Percentiles rank a stretch among this genome's conserved stretches.
These are phyloP conservation scores for Berghia stephanieae DNA, from an alignment of 1,140 invertebrate genomes.

Conservation along the genomic window DNA sequence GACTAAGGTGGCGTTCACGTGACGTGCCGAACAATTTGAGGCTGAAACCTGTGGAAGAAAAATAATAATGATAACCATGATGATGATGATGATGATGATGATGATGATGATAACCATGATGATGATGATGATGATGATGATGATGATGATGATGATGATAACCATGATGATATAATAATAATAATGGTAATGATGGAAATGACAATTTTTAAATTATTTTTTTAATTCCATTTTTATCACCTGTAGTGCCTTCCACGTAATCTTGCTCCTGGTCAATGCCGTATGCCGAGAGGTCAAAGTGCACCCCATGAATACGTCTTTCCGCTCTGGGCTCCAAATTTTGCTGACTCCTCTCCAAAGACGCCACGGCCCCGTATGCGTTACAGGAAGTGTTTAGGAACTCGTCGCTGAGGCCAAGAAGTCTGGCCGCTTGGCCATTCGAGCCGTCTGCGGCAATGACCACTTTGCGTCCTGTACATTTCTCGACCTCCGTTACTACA, in stretches of 20 bases:
- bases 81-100: too few relatives aligned
- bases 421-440: slow-evolving; percentile 47
- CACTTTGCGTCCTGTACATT: slow-evolving; percentile 46
- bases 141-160: too few relatives aligned
- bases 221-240: slow-evolving; percentile 34
- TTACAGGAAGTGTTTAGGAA: slow-evolving; percentile 53
- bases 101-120: too few relatives aligned
- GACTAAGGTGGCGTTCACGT: slow-evolving; percentile 55
- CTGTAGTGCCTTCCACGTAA: slow-evolving; percentile 23
- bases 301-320: slow-evolving; percentile 54
- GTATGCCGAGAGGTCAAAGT: slow-evolving; percentile 59
- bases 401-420: slow-evolving; percentile 60
- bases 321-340: slow-evolving; percentile 55
- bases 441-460: slow-evolving; percentile 59
- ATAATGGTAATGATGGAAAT: too few relatives aligned
- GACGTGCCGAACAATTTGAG: slow-evolving; percentile 62
- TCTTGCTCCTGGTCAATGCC: slow-evolving; percentile 30
- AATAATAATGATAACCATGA: too few relatives aligned
- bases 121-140: too few relatives aligned
- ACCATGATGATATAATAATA: too few relatives aligned
- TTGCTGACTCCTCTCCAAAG: slow-evolving; percentile 50
- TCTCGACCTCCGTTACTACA: slow-evolving; percentile 49
- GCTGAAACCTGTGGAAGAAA: slow-evolving; percentile 47
- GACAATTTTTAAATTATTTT: too few relatives aligned
- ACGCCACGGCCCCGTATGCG: slow-evolving; percentile 59